phyloP scores from a whole-genome alignment of 2,888 invertebrate genomes.

The Palloptera scutellata region DNA sequence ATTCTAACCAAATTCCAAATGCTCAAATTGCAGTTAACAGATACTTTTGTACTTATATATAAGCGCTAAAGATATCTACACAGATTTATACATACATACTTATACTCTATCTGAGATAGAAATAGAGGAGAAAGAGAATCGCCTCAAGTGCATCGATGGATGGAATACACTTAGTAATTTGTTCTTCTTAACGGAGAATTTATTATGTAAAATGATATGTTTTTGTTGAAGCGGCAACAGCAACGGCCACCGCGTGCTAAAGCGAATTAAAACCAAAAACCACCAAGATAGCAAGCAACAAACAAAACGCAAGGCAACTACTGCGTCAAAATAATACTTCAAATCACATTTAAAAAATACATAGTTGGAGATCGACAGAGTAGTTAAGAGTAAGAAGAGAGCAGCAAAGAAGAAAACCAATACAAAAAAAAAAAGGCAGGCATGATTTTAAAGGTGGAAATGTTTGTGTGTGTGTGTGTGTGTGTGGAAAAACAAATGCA shows the following conservation, averaged over 20 bases:
- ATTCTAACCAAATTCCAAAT: background rate
- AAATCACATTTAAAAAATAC: too few relatives aligned
- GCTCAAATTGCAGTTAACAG: slow-evolving; percentile 1
- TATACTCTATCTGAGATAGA: background rate
- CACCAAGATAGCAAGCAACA: background rate
- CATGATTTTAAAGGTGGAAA: background rate
- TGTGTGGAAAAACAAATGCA: background rate
- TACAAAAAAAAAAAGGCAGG: background rate
- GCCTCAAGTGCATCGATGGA: slow-evolving; percentile 28
- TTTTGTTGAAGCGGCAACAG: slow-evolving; percentile 19
- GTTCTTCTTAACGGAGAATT: slow-evolving; percentile 39
- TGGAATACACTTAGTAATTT: slow-evolving; percentile 41
- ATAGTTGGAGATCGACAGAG: background rate
- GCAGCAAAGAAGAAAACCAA: background rate
- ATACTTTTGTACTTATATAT: too few relatives aligned
- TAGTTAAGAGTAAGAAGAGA: background rate
- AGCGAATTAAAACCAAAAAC: background rate
- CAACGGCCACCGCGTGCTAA: slow-evolving; percentile 5
- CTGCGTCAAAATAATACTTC: background rate
- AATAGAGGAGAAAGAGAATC: slow-evolving; percentile 17
- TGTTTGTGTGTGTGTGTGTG: too few relatives aligned
- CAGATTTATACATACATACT: too few relatives aligned
- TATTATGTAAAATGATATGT: slow-evolving; percentile 43
- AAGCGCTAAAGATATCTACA: too few relatives aligned
- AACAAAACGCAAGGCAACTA: background rate